These are phyloP conservation scores for Platyrinchus mystaceus DNA, from an alignment of 2,797 vertebrate species.

Conservation along the genomic window DNA sequence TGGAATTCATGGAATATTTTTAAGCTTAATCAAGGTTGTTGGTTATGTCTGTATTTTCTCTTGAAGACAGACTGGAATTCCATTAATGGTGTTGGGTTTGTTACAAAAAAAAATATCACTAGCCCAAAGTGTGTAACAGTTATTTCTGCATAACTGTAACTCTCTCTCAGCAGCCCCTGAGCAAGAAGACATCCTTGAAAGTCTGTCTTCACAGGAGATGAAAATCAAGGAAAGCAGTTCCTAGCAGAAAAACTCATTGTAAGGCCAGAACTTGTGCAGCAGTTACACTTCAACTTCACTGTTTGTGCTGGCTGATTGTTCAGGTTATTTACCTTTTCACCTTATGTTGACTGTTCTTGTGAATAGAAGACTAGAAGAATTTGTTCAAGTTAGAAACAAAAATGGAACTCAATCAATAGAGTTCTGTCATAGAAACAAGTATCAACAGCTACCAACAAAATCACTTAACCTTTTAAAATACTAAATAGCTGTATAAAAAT, in stretches of 20 bases:
- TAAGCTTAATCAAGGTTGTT: not conserved
- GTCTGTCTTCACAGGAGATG: not conserved
- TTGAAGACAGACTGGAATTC: not conserved
- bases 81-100: not conserved
- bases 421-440: not conserved
- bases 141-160: not conserved
- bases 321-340: not conserved
- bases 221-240: not conserved
- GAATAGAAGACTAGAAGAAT: not conserved
- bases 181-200: not conserved
- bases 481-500: not conserved
- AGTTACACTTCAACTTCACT: not conserved
- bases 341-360: not conserved
- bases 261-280: not conserved
- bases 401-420: not conserved
- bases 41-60: not conserved
- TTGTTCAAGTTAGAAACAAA: not conserved
- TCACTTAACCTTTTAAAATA: not conserved
- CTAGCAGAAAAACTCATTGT: not conserved
- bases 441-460: not conserved
- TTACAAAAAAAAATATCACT: not conserved
- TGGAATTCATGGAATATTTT: not conserved
- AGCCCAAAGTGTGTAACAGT: not conserved
- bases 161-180: not conserved
- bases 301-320: not conserved